These are phyloP conservation scores for Carterocephalus palaemon DNA, from an alignment of 2,888 invertebrate species.

Conservation along the genomic window DNA sequence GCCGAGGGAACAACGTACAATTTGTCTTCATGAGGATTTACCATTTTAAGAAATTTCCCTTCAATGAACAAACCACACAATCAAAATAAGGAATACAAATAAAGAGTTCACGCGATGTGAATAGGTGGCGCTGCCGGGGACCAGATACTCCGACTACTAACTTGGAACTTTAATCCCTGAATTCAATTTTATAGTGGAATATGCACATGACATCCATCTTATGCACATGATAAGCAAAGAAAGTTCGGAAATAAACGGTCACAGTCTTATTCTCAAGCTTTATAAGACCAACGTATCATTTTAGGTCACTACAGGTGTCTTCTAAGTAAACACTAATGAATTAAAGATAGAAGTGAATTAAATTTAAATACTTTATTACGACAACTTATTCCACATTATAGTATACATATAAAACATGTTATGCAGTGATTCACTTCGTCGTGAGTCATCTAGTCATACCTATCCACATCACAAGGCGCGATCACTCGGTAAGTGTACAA, in stretches of 20 bases:
- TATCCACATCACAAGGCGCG: conserved; percentile 77
- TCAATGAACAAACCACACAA: no score
- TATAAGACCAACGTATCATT: conserved; percentile 9
- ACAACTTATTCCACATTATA: conserved; percentile 77
- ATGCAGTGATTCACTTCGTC: conserved; percentile 75
- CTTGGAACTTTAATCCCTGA: no score
- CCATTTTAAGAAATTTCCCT: no score
- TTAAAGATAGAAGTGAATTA: conserved; percentile 72
- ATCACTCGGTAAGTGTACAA: conserved; percentile 62
- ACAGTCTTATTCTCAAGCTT: no score
- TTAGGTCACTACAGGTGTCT: conserved; percentile 43
- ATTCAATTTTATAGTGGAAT: no score
- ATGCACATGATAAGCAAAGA: no score
- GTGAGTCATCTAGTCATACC: conserved; percentile 70
- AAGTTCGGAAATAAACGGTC: no score
- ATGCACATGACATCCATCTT: no score
- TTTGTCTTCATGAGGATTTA: no score
- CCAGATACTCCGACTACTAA: neutral
- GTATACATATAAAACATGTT: conserved; percentile 78
- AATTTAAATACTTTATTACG: conserved; percentile 79
- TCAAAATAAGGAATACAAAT: conserved; percentile 38
- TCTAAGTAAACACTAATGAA: conserved; percentile 43
- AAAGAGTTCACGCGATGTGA: conserved; percentile 56
- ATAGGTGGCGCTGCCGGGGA: conserved; percentile 43
- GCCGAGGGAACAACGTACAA: no score